Conservation (phyloP, 1,140 invertebrate genomes). For the Bathynomus jamesi region DNA sequence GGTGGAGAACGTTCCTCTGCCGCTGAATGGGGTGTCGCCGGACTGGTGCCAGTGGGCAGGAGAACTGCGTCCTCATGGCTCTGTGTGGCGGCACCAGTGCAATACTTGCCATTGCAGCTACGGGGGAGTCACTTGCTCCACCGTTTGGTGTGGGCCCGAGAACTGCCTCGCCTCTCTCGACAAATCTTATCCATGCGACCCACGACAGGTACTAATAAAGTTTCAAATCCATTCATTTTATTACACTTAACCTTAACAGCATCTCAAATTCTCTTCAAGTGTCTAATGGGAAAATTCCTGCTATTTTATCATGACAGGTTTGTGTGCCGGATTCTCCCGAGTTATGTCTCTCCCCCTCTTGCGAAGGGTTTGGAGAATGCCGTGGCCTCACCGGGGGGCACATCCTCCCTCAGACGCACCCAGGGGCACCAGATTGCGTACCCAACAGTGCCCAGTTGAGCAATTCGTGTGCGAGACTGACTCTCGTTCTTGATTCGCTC, state of each 20-base stretch:
- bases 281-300: no score
- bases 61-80: conserved; percentile 52
- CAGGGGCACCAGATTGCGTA: conserved; percentile 66
- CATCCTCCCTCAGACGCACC: conserved; percentile 63
- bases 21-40: neutral
- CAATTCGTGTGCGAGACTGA: conserved; percentile 64
- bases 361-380: conserved; percentile 72
- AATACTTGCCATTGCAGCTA: conserved; percentile 71
- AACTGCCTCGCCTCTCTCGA: conserved; percentile 58
- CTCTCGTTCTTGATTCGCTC: conserved; percentile 60
- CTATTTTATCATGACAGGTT: no score
- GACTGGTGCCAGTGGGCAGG: conserved; percentile 51
- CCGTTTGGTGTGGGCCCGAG: conserved; percentile 73
- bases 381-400: conserved; percentile 60
- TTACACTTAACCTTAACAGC: no score
- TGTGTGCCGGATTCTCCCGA: conserved; percentile 66
- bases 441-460: conserved; percentile 61
- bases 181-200: conserved; percentile 33
- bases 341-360: conserved; percentile 66
- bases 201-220: conserved; percentile 14
- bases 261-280: no score
- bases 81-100: conserved; percentile 62
- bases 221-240: no score
- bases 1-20: conserved; percentile 3
- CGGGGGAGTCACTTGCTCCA: conserved; percentile 66